Conservation (phyloP, 2,113 vertebrate genomes). For the Anser cygnoides region DNA sequence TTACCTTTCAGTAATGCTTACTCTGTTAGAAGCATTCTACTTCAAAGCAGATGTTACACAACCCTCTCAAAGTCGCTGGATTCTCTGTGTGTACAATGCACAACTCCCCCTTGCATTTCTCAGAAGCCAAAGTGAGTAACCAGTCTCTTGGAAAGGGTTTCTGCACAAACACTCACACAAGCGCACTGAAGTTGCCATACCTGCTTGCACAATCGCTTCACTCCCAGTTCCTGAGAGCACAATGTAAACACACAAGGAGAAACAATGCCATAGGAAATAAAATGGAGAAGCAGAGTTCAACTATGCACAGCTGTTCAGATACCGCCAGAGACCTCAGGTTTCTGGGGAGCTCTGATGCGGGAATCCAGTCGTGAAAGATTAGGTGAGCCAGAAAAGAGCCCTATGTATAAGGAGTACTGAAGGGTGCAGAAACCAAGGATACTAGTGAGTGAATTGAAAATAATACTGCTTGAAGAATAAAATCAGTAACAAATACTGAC, state of each 20-base stretch:
- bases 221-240: not conserved
- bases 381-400: not conserved
- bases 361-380: not conserved
- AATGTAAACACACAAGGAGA: not conserved
- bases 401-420: not conserved
- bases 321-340: fast-evolving
- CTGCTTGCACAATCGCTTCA: not conserved
- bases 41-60: not conserved
- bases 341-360: not conserved
- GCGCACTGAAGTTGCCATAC: not conserved
- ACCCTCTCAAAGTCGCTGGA: not conserved
- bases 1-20: not conserved
- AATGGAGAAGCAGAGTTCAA: not conserved
- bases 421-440: not conserved
- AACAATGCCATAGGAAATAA: not conserved
- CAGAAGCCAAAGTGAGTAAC: not conserved
- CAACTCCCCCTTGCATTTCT: fast-evolving
- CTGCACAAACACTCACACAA: not conserved
- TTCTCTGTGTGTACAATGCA: not conserved
- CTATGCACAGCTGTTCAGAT: not conserved
- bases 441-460: not conserved
- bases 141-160: not conserved
- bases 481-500: slow-evolving; percentile 34
- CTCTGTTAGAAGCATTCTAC: not conserved
- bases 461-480: not conserved